Base-by-base conservation (phyloP, 2,797 vertebrate genomes). In the Prunella strophiata region DNA sequence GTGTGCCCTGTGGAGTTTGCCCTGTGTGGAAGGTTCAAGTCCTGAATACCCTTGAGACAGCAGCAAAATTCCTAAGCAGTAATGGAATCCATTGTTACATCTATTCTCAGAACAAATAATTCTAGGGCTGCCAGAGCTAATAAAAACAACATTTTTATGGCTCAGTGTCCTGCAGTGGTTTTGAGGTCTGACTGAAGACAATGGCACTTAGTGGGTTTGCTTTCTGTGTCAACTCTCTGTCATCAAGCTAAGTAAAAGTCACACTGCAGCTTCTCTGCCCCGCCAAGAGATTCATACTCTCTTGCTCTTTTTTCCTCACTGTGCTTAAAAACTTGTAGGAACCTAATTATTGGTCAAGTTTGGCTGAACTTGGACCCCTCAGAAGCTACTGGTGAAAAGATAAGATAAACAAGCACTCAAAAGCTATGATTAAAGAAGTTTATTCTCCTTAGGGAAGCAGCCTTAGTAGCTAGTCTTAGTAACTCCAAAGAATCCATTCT, bases 281-380 rank as follows among this genome's bases (percentile, higher is more conserved):
- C 1, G 2, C 42, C 26, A 42, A 34, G n/a, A 11, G 15, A 27
- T 11, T 93, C 0, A 0, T 36, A 19, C 7, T n/a, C 5, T 34
- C 51, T 30, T 36, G 17, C 23, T 50, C n/a, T 72, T 68, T 70
- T 78, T 72, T 51, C 27, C 34, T 68, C 54, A 32, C 29, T 42
- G 19, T 3, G 2, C 42, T 87, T 36, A 17, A 90, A 70, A 90
- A 54, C 27, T 45, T 34, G 22, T 15, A 58, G 65, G 13, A 78
- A 86, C 11, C 71, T 42, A 61, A 57, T 51, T 59, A 72, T 42
- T 58, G 51, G 34, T 81, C 47, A 65, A 63, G 34, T 84, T 72
- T 70, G 54, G 23, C 62, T 81, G 79, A 83, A 54, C 34, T 52
- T 38, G 38, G 58, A 30, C 45, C 23, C 29, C 52, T 73, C 55